Percentiles rank a stretch among this genome's conserved stretches.
Evolutionary conservation across 2,797 vertebrate species (phyloP).

Genomic region (Xerus rutilus): DNA sequence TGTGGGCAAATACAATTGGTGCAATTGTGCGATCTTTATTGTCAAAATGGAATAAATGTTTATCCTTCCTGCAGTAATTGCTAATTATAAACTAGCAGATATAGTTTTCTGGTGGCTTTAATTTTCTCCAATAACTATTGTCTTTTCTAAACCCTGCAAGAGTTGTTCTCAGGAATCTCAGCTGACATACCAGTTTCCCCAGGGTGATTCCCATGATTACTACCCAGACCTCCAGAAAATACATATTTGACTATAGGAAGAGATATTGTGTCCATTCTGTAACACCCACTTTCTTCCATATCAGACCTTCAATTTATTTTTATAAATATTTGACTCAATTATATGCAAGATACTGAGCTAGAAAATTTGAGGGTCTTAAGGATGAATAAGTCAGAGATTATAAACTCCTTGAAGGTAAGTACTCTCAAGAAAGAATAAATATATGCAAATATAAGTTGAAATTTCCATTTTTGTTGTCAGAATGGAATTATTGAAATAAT

Average conservation of each 20-base stretch:
- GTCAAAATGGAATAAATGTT: conserved; percentile 74
- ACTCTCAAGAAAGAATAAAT: conserved; percentile 51
- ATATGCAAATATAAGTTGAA: background rate
- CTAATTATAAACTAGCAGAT: conserved; percentile 87
- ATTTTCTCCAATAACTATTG: conserved; percentile 86
- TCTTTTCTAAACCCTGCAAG: conserved; percentile 82
- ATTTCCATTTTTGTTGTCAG: background rate
- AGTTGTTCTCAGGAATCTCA: conserved; percentile 52
- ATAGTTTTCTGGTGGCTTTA: conserved; percentile 82
- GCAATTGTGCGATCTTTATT: conserved; percentile 67
- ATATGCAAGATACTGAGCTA: background rate
- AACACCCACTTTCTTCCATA: background rate
- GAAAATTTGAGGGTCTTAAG: background rate
- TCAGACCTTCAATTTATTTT: background rate
- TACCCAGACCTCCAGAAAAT: conserved; percentile 39
- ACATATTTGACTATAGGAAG: conserved; percentile 38
- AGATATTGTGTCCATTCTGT: background rate
- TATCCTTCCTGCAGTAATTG: conserved; percentile 72
- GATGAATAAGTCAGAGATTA: background rate
- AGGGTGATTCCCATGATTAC: background rate
- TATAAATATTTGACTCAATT: conserved; percentile 52
- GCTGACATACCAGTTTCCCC: conserved; percentile 21
- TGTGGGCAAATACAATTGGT: conserved; percentile 59
- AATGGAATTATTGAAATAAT: no score
- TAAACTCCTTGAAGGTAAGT: conserved; percentile 45